Percentiles rank a stretch among this genome's conserved stretches.
Conservation (phyloP, 2,888 invertebrate genomes). For the Coelogynopora nodosa region DNA sequence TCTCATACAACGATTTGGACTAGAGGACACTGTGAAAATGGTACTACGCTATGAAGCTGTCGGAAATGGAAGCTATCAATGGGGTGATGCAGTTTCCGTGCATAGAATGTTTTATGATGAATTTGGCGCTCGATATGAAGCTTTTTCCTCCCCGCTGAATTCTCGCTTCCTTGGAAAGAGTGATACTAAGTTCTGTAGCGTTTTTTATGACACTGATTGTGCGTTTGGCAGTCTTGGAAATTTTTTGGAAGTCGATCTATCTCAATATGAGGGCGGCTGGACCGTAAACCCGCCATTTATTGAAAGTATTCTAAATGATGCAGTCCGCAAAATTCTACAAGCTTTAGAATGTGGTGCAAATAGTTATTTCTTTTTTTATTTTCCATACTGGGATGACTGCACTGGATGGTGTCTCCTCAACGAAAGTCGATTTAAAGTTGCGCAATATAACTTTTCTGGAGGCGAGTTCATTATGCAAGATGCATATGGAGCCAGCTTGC, state of each 20-base stretch:
- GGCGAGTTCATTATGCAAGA: conserved; percentile 43
- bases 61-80: conserved; percentile 45
- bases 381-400: conserved; percentile 40
- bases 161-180: conserved; percentile 41
- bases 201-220: conserved; percentile 42
- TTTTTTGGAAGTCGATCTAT: conserved; percentile 42
- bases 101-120: conserved; percentile 37
- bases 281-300: conserved; percentile 44
- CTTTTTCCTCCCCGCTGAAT: conserved; percentile 44
- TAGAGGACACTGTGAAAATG: conserved; percentile 38
- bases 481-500: conserved; percentile 39
- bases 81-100: conserved; percentile 38
- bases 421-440: background rate
- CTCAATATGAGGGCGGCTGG: conserved; percentile 41
- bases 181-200: conserved; percentile 37
- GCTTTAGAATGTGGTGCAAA: conserved; percentile 36
- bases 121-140: conserved; percentile 43
- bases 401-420: conserved; percentile 41
- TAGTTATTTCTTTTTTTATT: conserved; percentile 39
- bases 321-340: conserved; percentile 30
- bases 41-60: conserved; percentile 44
- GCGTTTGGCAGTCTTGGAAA: conserved; percentile 44
- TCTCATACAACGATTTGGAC: conserved; percentile 38
- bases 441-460: background rate
- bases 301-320: conserved; percentile 37